phyloP scores from a whole-genome alignment of 1,140 invertebrate genomes.

The Bactericera cockerelli region DNA sequence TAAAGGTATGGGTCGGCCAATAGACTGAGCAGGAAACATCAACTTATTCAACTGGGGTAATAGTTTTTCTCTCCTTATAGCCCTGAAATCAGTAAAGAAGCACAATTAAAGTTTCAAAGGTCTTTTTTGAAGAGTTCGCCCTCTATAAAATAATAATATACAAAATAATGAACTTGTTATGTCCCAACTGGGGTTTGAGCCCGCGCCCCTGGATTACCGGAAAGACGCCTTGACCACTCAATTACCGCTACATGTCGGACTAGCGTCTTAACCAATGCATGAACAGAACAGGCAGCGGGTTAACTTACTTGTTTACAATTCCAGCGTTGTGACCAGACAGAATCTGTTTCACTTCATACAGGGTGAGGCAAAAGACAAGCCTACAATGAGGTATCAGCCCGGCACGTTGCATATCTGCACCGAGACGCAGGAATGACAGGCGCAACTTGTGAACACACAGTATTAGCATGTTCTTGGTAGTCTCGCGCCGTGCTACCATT shows the following conservation, averaged over 20 bases:
- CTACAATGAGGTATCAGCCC: constrained; percentile 45
- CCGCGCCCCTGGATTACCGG: no score
- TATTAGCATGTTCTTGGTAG: constrained; percentile 46
- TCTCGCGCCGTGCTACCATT: constrained; percentile 45
- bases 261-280: no score
- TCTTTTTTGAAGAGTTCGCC: no score
- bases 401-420: constrained; percentile 37
- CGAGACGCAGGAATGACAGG: constrained; percentile 40
- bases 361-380: constrained; percentile 52
- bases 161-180: background rate
- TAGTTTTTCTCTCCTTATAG: constrained; percentile 40
- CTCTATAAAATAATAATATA: no score
- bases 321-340: constrained; percentile 29
- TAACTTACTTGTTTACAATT: constrained; percentile 42
- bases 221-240: no score
- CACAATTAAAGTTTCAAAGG: no score
- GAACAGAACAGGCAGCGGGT: no score
- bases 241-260: no score
- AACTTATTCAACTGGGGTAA: constrained; percentile 37
- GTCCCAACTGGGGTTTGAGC: no score
- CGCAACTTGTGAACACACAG: constrained; percentile 41
- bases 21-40: constrained; percentile 44
- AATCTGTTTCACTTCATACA: constrained; percentile 43
- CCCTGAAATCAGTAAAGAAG: constrained; percentile 40
- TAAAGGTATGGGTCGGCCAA: constrained; percentile 37